Percentiles rank a stretch among this genome's conserved stretches.
These are phyloP conservation scores for Ennomos fuscantarius DNA, from an alignment of 2,888 invertebrate species.

Conservation along the genomic window DNA sequence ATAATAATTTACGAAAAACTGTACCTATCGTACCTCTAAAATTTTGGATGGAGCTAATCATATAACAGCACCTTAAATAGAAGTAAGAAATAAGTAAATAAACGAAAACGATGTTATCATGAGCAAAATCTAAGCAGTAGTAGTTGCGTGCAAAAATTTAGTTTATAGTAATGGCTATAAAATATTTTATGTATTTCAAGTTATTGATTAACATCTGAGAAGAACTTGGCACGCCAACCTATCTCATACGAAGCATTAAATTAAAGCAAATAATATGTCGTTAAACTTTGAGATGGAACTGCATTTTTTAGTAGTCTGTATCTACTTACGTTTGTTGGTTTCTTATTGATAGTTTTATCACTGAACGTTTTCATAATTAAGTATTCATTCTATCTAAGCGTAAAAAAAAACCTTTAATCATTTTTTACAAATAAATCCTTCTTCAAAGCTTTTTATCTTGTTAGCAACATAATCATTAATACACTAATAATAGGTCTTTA, in stretches of 20 bases:
- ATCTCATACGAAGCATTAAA: slow-evolving; percentile 8
- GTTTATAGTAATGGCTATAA: slow-evolving; percentile 20
- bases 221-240: slow-evolving; percentile 46
- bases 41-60: too few relatives aligned
- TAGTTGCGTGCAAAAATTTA: slow-evolving; percentile 23
- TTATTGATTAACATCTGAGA: slow-evolving; percentile 71
- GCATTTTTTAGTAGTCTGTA: neutral
- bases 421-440: too few relatives aligned
- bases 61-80: neutral
- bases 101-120: slow-evolving; percentile 8
- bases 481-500: too few relatives aligned
- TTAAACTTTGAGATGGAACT: neutral
- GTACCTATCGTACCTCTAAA: too few relatives aligned
- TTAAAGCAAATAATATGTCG: too few relatives aligned
- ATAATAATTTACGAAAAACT: neutral
- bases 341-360: neutral
- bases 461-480: too few relatives aligned
- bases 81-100: neutral
- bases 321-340: neutral
- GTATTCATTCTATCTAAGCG: too few relatives aligned
- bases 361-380: neutral
- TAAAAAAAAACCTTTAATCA: too few relatives aligned
- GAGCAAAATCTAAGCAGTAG: slow-evolving; percentile 4
- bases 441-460: too few relatives aligned
- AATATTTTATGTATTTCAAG: slow-evolving; percentile 10